Conservation (phyloP, 2,113 vertebrate species). For the Otolemur garnettii region DNA sequence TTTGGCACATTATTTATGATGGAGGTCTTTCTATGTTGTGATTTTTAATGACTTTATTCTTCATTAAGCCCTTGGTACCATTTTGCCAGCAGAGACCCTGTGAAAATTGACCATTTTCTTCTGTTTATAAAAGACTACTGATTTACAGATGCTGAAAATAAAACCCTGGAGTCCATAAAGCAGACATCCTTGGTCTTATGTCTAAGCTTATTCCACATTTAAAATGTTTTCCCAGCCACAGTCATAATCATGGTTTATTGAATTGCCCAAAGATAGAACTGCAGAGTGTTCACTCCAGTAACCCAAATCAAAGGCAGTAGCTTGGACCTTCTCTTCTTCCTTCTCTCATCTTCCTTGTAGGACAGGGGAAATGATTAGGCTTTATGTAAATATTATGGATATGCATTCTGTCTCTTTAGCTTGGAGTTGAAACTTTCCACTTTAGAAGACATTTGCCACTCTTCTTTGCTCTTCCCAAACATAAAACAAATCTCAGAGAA, state of each 20-base stretch:
- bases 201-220: constrained; percentile 56
- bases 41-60: constrained; percentile 80
- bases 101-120: constrained; percentile 72
- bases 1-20: constrained; percentile 70
- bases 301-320: background rate
- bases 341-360: background rate
- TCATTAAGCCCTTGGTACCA: constrained; percentile 56
- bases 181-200: background rate
- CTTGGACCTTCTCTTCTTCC: background rate
- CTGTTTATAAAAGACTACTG: constrained; percentile 62
- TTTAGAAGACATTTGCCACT: constrained; percentile 50
- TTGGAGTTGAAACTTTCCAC: constrained; percentile 57
- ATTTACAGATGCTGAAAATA: constrained; percentile 65
- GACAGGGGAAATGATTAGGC: background rate
- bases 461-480: constrained; percentile 60
- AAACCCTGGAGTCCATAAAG: constrained; percentile 66
- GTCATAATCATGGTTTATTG: constrained; percentile 54
- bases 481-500: constrained; percentile 41
- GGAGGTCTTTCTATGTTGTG: constrained; percentile 60
- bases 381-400: constrained; percentile 50
- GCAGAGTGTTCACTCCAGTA: background rate
- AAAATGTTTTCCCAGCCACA: constrained; percentile 43
- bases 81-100: background rate
- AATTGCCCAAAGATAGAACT: constrained; percentile 1
- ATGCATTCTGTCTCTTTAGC: background rate